phyloP scores from a whole-genome alignment of 2,797 vertebrate species.

The Thamnophis elegans region DNA sequence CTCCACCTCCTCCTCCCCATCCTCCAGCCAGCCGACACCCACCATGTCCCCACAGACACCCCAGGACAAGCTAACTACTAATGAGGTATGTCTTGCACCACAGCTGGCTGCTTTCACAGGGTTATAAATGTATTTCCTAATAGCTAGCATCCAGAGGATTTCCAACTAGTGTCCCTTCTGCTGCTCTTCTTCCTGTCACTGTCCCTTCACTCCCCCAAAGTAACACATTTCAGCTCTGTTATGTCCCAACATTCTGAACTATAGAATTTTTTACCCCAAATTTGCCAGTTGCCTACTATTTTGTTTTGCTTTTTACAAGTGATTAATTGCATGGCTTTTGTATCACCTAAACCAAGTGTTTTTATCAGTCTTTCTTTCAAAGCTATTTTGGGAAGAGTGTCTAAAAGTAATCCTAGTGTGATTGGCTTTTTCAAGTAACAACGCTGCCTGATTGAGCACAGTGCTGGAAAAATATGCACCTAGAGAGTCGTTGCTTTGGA shows the following conservation, averaged over 20 bases:
- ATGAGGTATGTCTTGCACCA: conserved; percentile 84
- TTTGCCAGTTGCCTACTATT: conserved; percentile 67
- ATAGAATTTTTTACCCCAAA: conserved; percentile 61
- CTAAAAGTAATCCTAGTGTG: conserved; percentile 43
- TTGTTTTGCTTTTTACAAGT: conserved; percentile 65
- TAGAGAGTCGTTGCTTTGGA: conserved; percentile 36
- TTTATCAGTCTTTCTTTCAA: conserved; percentile 53
- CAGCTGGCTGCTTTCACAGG: conserved; percentile 81
- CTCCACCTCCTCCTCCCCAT: conserved; percentile 91
- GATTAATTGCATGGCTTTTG: conserved; percentile 75
- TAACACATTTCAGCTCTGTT: conserved; percentile 75
- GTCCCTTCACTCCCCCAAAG: conserved; percentile 60
- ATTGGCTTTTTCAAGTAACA: conserved; percentile 45
- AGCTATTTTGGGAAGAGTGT: conserved; percentile 46
- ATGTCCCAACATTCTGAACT: conserved; percentile 70
- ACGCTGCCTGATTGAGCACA: conserved; percentile 43
- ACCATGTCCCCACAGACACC: conserved; percentile 93
- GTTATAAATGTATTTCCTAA: conserved; percentile 71
- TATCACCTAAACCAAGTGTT: conserved; percentile 66
- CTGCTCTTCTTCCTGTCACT: conserved; percentile 71
- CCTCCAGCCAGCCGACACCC: conserved; percentile 91
- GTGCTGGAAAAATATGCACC: conserved; percentile 20
- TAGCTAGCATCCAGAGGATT: conserved; percentile 72
- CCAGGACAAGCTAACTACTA: conserved; percentile 87
- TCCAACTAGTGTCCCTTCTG: conserved; percentile 61